Base-by-base conservation (phyloP, 2,797 vertebrate species). In the Salmo trutta region DNA sequence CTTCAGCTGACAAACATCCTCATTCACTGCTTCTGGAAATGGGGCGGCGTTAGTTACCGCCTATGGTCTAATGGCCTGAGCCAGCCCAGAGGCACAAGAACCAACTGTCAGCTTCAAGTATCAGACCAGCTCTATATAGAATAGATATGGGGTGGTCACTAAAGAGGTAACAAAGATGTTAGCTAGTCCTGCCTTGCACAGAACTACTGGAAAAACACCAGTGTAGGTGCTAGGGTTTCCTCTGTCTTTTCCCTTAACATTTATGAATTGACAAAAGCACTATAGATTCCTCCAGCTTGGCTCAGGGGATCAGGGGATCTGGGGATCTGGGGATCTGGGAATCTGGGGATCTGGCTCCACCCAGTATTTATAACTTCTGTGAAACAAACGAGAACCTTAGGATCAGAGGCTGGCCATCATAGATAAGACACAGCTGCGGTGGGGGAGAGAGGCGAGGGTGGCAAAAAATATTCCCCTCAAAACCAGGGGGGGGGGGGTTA, bases 391-490 rank as follows among this genome's bases (percentile, higher is more conserved):
- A 64, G 75, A 85, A 14, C 41, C 41, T 47, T 47, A 47, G 41
- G 41, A 47, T 47, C 10, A 47, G 10, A 47, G 41, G 10, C 41
- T 47, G 10, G 73, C 78, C 75, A 77, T 75, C 41, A 54, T 66
- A 92, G 88, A 91, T 90, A 90, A 89, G 82, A 83, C 83, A 82
- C 83, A 88, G 83, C 88, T 90, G 91, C 77, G 76, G 75, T 21
- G 81, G 33, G 76, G 76, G 84, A 78, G 84, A 75, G 68, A 74
- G 69, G 82, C 80, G 86, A 86, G 53, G 75, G 83, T 88, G 82
- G 80, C 75, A 85, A 83, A 86, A 87, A 82, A 85, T 59, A 87
- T 88, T 79, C 76, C 77, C 72, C 59, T 68, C 78, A 88, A 87
- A 83, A 82, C 72, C 77, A 75, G 76, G 73, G 76, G 82, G 83